phyloP scores from a whole-genome alignment of 2,888 invertebrate genomes.

The Seira sanloemensis region DNA sequence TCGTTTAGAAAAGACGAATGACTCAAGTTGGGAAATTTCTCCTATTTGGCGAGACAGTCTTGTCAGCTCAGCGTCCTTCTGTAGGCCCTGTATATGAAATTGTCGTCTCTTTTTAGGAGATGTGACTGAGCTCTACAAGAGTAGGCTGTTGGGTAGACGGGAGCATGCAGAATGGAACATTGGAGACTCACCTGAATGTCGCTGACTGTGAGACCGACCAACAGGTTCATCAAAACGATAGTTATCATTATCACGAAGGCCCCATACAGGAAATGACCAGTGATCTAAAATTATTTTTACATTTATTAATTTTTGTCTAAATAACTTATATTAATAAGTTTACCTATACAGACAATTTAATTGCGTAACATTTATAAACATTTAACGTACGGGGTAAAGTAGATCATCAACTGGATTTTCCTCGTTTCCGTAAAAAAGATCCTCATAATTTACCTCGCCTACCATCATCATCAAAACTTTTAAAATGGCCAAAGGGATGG shows the following conservation, averaged over 20 bases:
- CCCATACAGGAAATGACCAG: conserved; percentile 71
- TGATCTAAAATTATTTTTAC: conserved; percentile 33
- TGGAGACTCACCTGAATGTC: conserved; percentile 70
- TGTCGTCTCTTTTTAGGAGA: conserved; percentile 65
- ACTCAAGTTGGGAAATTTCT: conserved; percentile 70
- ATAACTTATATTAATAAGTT: neutral
- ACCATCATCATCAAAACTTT: conserved; percentile 73
- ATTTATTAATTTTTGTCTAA: neutral
- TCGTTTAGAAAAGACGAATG: conserved; percentile 70
- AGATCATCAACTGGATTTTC: conserved; percentile 65
- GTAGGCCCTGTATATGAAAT: conserved; percentile 71
- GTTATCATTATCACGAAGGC: conserved; percentile 73
- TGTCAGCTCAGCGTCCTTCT: conserved; percentile 70
- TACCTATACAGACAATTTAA: neutral
- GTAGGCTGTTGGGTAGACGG: too few relatives aligned
- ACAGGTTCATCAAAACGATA: conserved; percentile 69
- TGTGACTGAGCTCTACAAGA: conserved; percentile 7
- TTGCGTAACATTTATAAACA: neutral
- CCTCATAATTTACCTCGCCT: conserved; percentile 72
- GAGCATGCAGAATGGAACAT: neutral
- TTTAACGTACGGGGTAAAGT: conserved; percentile 38
- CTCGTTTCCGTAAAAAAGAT: conserved; percentile 72
- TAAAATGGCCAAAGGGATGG: conserved; percentile 70
- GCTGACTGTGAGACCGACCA: conserved; percentile 63
- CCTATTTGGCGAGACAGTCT: conserved; percentile 70